Base-by-base conservation (phyloP, 2,113 vertebrate genomes). In the Macquaria ambigua region DNA sequence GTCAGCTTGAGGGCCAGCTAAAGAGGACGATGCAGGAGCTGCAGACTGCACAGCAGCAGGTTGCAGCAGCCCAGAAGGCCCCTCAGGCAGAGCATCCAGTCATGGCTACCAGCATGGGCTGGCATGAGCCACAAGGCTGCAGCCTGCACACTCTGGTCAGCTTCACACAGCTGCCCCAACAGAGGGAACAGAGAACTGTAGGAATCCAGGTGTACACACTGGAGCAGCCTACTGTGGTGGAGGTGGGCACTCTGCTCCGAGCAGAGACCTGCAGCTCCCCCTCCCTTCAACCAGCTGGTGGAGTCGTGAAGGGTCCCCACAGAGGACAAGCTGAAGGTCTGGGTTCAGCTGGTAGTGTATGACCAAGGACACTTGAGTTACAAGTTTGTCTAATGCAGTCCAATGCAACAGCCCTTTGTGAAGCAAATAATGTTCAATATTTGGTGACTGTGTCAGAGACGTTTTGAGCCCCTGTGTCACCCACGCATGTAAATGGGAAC, bases 1-100 rank as follows among this genome's bases (percentile, higher is more conserved):
- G 94, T 0, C 94, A 96, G 48, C 90, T 98, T 84, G 97, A 98
- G 87, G 95, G 90, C 8, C 95, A 97, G 86, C 93, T 98, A 75
- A 93, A 93, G 68, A 96, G 93, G 56, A 96, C 95, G 0, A 84
- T 95, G 55, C 94, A 93, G 72, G 96, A 98, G 86, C 94, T 98
- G 61, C 90, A 94, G 76, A 82, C 85, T 8, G 84, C 94, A 52
- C 95, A 95, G 52, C 87, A 90, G 82, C 89, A 92, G 88, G 88
- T 55, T 0, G 67, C 87, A n/a, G 58, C 77, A 1, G 89, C 56
- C 34, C 91, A 89, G 41, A 93, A 82, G 37, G 46, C 43, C 2
- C 93, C 93, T 12, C 89, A 82, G 80, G 94, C 93, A 0, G 95
- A 95, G 46, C 94, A 91, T 66, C 93, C 95, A 0, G 87, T 96